Conservation (phyloP, 2,888 invertebrate species). For the Pseudeuparius sepicola region DNA sequence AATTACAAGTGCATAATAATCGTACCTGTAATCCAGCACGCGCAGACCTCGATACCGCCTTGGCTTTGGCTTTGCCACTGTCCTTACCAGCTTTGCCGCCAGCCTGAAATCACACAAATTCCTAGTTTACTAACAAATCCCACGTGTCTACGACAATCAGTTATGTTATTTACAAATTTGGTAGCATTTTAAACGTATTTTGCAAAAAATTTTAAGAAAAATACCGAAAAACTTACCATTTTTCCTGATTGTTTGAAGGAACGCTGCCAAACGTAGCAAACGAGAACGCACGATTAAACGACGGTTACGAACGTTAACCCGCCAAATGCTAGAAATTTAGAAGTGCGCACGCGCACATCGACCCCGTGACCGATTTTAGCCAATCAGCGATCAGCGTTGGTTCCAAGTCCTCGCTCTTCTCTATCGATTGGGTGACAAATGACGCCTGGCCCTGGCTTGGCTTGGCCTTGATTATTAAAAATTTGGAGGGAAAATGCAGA, state of each 20-base stretch:
- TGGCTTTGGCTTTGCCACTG: slow-evolving; percentile 98
- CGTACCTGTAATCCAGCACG: slow-evolving; percentile 95
- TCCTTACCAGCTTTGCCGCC: slow-evolving; percentile 99
- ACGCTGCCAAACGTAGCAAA: slow-evolving; percentile 25
- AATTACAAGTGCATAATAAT: slow-evolving; percentile 9
- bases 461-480: slow-evolving; percentile 22
- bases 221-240: slow-evolving; percentile 38
- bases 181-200: slow-evolving; percentile 36
- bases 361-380: slow-evolving; percentile 36
- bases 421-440: slow-evolving; percentile 30
- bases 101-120: slow-evolving; percentile 64
- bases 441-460: slow-evolving; percentile 27
- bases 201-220: too few relatives aligned
- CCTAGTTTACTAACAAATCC: slow-evolving; percentile 6
- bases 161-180: too few relatives aligned
- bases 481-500: slow-evolving; percentile 24
- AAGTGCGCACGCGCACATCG: slow-evolving; percentile 19
- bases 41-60: slow-evolving; percentile 98
- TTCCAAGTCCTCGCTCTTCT: slow-evolving; percentile 20
- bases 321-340: slow-evolving; percentile 29
- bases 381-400: slow-evolving; percentile 28
- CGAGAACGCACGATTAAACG: slow-evolving; percentile 28
- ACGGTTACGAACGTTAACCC: slow-evolving; percentile 28
- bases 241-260: slow-evolving; percentile 19
- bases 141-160: too few relatives aligned